Conservation (phyloP, 2,113 vertebrate genomes). For the Casuarius casuarius region DNA sequence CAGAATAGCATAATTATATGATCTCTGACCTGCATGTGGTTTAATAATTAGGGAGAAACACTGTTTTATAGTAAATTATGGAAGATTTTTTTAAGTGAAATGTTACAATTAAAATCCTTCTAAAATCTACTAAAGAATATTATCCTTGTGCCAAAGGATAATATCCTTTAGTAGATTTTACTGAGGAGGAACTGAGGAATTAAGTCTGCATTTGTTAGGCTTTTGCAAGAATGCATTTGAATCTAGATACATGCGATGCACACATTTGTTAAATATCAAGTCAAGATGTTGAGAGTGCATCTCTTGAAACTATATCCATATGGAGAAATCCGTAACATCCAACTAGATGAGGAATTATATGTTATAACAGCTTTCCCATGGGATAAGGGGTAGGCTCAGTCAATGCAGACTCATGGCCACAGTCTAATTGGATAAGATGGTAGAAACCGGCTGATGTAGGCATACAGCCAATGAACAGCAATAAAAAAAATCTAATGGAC, state of each 20-base stretch:
- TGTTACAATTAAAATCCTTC: background rate
- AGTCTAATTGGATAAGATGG: background rate
- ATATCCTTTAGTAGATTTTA: background rate
- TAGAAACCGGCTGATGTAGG: background rate
- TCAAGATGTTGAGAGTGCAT: background rate
- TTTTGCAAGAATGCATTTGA: background rate
- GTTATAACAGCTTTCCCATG: background rate
- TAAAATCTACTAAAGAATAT: background rate
- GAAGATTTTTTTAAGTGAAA: background rate
- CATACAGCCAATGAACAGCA: background rate
- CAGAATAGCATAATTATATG: background rate
- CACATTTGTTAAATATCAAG: background rate
- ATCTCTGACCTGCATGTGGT: background rate
- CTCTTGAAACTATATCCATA: background rate
- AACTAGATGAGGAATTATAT: background rate
- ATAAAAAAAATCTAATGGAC: background rate
- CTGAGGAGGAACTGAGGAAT: background rate
- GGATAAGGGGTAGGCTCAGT: background rate
- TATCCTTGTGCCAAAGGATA: background rate
- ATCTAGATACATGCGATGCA: background rate
- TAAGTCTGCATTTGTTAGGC: background rate
- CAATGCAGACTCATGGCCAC: background rate
- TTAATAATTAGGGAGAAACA: fast-evolving
- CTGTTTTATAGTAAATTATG: background rate
- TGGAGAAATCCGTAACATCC: background rate